Evolutionary conservation across 2,888 invertebrate genomes (phyloP).

Genomic region (Rhingia rostrata): DNA sequence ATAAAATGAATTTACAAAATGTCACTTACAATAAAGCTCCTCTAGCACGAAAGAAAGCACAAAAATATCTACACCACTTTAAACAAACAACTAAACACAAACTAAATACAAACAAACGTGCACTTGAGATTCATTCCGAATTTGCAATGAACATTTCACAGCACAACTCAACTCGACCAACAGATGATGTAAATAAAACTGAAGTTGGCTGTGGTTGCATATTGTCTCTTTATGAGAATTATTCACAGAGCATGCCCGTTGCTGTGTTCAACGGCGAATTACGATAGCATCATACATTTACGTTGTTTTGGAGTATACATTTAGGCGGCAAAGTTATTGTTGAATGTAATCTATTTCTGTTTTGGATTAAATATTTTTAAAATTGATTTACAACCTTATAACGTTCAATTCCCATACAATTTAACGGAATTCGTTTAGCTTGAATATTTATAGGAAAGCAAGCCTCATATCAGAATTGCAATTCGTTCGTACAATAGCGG

Average conservation of each 20-base stretch:
- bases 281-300: background rate
- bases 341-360: no score
- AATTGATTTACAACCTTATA: no score
- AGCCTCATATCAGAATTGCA: no score
- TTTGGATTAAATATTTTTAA: no score
- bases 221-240: background rate
- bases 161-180: slow-evolving; percentile 41
- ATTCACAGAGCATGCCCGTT: slow-evolving; percentile 46
- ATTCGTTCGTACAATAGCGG: no score
- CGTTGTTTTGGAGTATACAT: slow-evolving; percentile 7
- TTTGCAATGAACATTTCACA: slow-evolving; percentile 14
- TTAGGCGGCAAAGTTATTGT: slow-evolving; percentile 45
- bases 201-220: slow-evolving; percentile 57
- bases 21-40: background rate
- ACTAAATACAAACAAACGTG: slow-evolving; percentile 5
- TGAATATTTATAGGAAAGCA: no score
- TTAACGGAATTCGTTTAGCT: no score
- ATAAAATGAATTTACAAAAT: background rate
- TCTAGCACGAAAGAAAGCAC: background rate
- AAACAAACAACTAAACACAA: slow-evolving; percentile 5
- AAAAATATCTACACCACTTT: background rate
- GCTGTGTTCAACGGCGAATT: background rate
- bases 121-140: slow-evolving; percentile 29
- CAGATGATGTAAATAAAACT: slow-evolving; percentile 69
- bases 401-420: no score